Evolutionary conservation across 2,888 invertebrate species (phyloP), one percentile per base, ranked within the genome.

Genomic region (Melieria picta): DNA sequence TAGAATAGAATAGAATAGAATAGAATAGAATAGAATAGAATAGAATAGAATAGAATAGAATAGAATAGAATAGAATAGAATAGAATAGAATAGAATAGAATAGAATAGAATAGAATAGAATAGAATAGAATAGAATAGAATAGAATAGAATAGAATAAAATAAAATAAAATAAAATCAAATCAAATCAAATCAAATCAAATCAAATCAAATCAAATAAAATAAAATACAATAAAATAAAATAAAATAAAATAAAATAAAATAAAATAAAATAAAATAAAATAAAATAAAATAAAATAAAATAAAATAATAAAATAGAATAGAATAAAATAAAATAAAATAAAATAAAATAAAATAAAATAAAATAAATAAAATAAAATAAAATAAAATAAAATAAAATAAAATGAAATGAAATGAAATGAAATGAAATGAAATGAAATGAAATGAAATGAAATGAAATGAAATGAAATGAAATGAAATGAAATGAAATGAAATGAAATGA

Each of bases 241-340:
- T 55, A 5, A 55, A 55, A 55, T 55, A 5, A 55, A 55, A 55
- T 5, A 55, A 52, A n/a, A n/a, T n/a, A n/a, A n/a, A n/a, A n/a
- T n/a, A n/a, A n/a, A n/a, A n/a, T 3, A 52, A 52, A 4, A 55
- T n/a, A 52, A 55, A 55, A 55, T 55, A 55, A 55, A 55, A 55
- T 55, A 55, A 5, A 55, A 55, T 55, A 5, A 55, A 55, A 55
- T 5, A 55, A 7, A 55, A 55, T 5, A 55, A 55, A 55, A 5
- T 55, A 5, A 55, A 55, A 55, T 1, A 55, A 9, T 52, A 52
- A 52, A 52, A 52, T 52, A 52, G 13, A 52, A 52, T 52, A 52
- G 13, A 55, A 7, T 55, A 55, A 55, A 55, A 55, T 55, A 55
- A 55, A 55, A 55, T 55, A 55, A 55, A 55, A 55, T 55, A 55